A percentile compares a stretch with the other conserved stretches of the same genome.
Conservation (phyloP, 2,888 invertebrate species). For the Frankliniella fusca region DNA sequence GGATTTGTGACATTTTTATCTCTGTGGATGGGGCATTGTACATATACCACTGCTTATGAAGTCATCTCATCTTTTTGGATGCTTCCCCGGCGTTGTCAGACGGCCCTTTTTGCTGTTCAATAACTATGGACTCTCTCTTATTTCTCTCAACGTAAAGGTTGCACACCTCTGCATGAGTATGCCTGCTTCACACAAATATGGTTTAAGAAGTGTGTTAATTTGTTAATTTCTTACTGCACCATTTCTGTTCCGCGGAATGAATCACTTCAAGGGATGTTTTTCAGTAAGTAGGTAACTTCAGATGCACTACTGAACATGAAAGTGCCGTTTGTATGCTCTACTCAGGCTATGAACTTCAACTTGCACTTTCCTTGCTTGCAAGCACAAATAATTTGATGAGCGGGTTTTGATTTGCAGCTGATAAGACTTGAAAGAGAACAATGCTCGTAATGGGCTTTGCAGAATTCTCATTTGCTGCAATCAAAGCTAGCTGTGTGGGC, state of each 20-base stretch:
- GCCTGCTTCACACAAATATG: not conserved
- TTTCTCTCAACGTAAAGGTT: slow-evolving; percentile 1
- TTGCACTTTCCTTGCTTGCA: slow-evolving; percentile 11
- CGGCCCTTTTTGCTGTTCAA: slow-evolving; percentile 27
- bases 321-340: slow-evolving; percentile 43
- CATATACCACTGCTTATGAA: slow-evolving; percentile 40
- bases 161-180: slow-evolving; percentile 24
- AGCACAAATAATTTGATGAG: not conserved
- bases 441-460: too few relatives aligned
- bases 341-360: slow-evolving; percentile 35
- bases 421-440: too few relatives aligned
- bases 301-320: slow-evolving; percentile 42
- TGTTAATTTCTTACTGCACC: slow-evolving; percentile 53
- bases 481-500: too few relatives aligned
- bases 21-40: slow-evolving; percentile 84
- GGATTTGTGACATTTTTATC: slow-evolving; percentile 74
- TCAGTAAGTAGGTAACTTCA: slow-evolving; percentile 60
- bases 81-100: slow-evolving; percentile 10
- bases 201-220: slow-evolving; percentile 51
- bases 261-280: slow-evolving; percentile 67
- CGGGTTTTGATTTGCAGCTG: too few relatives aligned
- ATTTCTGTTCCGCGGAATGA: slow-evolving; percentile 62
- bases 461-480: too few relatives aligned
- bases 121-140: slow-evolving; percentile 19
- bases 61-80: slow-evolving; percentile 1